phyloP scores from a whole-genome alignment of 2,797 vertebrate species.

The Bovichtus variegatus region DNA sequence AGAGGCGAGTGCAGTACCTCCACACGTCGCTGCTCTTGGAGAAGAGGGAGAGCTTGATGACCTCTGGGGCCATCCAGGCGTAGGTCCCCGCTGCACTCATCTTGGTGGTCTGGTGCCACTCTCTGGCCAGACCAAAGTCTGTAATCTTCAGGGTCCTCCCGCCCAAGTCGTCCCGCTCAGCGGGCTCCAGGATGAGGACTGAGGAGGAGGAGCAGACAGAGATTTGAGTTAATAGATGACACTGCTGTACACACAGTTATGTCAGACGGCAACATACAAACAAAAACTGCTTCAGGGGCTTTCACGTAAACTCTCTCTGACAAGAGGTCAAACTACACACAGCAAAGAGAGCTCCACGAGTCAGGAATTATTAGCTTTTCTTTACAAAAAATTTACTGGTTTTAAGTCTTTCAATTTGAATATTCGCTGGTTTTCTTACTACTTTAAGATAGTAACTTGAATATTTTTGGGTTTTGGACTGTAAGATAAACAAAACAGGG shows the following conservation, averaged over 20 bases:
- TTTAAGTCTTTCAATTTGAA: not conserved
- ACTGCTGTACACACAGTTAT: not conserved
- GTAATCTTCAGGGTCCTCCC: slow-evolving; percentile 93
- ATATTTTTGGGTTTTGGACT: not conserved
- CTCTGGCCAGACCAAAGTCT: slow-evolving; percentile 92
- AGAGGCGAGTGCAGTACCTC: slow-evolving; percentile 82
- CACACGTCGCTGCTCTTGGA: slow-evolving; percentile 96
- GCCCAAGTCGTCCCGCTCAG: slow-evolving; percentile 86
- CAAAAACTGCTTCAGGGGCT: not conserved
- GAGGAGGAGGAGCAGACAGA: slow-evolving; percentile 24
- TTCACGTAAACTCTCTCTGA: slow-evolving; percentile 20
- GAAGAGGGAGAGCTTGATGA: slow-evolving; percentile 93
- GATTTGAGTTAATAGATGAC: not conserved
- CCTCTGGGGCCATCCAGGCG: slow-evolving; percentile 96
- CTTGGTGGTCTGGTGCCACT: slow-evolving; percentile 95
- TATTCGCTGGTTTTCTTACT: not conserved
- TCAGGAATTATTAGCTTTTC: not conserved
- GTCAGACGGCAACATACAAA: not conserved
- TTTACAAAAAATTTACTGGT: not conserved
- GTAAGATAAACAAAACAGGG: not conserved
- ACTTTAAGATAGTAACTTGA: not conserved
- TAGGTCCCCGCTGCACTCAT: slow-evolving; percentile 95
- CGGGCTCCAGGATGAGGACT: slow-evolving; percentile 92
- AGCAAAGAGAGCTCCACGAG: not conserved
- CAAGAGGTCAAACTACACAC: slow-evolving; percentile 3